These are phyloP conservation scores for Ochlodes sylvanus DNA, from an alignment of 2,888 invertebrate species.

Conservation along the genomic window DNA sequence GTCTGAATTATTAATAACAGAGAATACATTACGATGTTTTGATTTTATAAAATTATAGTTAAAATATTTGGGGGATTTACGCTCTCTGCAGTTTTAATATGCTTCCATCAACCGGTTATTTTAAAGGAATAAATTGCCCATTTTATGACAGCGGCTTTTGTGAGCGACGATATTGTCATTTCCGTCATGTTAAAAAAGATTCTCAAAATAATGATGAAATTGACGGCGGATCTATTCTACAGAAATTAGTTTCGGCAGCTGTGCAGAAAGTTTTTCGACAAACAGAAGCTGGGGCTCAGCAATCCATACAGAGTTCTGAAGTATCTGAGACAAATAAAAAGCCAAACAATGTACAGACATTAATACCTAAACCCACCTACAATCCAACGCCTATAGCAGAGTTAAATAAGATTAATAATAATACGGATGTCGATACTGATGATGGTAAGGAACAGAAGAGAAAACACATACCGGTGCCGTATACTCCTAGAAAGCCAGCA, in stretches of 20 bases:
- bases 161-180: constrained; percentile 96
- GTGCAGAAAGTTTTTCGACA: constrained; percentile 86
- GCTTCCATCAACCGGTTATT: constrained; percentile 96
- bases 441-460: constrained; percentile 67
- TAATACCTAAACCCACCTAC: constrained; percentile 74
- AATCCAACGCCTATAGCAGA: constrained; percentile 88
- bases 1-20: background rate
- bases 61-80: constrained; percentile 10
- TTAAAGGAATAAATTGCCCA: constrained; percentile 94
- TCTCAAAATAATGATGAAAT: constrained; percentile 67
- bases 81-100: constrained; percentile 74
- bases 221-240: constrained; percentile 80
- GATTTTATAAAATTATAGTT: background rate
- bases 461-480: constrained; percentile 81
- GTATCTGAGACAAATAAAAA: constrained; percentile 46
- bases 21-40: constrained; percentile 14
- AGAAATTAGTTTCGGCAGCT: constrained; percentile 86
- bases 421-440: constrained; percentile 61
- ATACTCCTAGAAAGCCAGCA: constrained; percentile 78
- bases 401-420: constrained; percentile 76
- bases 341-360: constrained; percentile 62
- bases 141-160: constrained; percentile 92
- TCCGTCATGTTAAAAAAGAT: constrained; percentile 93
- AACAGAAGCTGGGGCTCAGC: constrained; percentile 62
- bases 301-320: constrained; percentile 45